Base-by-base conservation (phyloP, 1,140 invertebrate species). In the Drosophila equinoxialis region DNA sequence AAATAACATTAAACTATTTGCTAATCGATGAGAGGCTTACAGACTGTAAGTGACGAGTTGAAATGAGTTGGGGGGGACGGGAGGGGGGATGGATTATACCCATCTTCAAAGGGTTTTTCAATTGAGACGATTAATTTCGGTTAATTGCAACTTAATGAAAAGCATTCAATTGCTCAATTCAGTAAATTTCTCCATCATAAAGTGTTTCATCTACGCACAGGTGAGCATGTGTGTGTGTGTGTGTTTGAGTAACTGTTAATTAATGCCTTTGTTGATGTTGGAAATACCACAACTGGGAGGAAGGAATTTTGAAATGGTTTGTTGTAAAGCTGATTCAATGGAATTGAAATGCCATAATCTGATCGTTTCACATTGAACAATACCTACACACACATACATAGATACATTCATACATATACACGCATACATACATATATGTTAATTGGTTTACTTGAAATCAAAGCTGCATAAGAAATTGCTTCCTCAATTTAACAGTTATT, bases 91-190 rank as follows among this genome's bases (percentile, higher is more conserved):
- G 35, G 35, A 8, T 2, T 51, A 11, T 23, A 6, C 0, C 3
- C 8, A 51, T 11, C 45, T 51, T 23, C 17, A 51, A 51, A 51
- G 45, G 17, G 45, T 4, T 51, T 51, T 51, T 20, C 7, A 20
- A 48, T 69, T 65, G 58, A 64, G 73, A 63, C 69, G 81, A 85
- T 85, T 85, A 74, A 81, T 85, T 81, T 86, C 64, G 75, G 65
- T 68, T 81, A 82, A 85, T 85, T 82, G 76, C 66, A 82, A 76
- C 83, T 85, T 86, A 85, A 85, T 85, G 79, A 79, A 85, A 85
- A 81, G 77, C 79, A 85, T 85, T 85, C 79, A 87, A 86, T 85
- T 85, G 83, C 68, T 68, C 82, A 85, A 85, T 85, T 86, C 78
- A 85, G 81, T 85, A 74, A 82, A 85, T 71, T 75, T 86, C 71